These are phyloP conservation scores for Trichopria drosophilae DNA, from an alignment of 2,888 invertebrate genomes.

Conservation along the genomic window DNA sequence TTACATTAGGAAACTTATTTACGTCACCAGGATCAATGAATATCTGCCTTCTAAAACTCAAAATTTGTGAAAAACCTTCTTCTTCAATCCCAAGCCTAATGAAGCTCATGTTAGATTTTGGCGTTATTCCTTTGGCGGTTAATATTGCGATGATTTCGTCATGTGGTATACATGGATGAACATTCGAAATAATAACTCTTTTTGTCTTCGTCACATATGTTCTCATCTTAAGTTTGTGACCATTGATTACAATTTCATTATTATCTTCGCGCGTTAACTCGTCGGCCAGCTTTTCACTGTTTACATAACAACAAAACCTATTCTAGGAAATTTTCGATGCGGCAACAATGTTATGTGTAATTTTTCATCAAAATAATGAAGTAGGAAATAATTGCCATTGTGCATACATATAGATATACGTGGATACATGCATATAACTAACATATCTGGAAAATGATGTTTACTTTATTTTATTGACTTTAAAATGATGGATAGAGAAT, in stretches of 20 bases:
- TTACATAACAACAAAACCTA: no score
- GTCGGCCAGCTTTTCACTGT: not conserved
- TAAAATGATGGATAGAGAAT: no score
- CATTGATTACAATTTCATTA: not conserved
- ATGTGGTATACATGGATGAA: not conserved
- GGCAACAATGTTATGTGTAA: no score
- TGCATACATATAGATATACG: no score
- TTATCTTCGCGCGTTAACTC: not conserved
- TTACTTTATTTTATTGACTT: no score
- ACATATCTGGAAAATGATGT: no score
- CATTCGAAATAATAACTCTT: not conserved
- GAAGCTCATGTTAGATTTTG: not conserved
- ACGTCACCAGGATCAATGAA: constrained; percentile 2
- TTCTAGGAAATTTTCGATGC: no score
- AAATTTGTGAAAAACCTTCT: not conserved
- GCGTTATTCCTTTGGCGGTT: not conserved
- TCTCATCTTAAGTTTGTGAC: not conserved
- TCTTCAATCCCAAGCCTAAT: not conserved
- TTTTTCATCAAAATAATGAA: no score
- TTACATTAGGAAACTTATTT: not conserved
- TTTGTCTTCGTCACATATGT: not conserved
- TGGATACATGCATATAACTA: no score
- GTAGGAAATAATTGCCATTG: no score
- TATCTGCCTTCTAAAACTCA: not conserved
- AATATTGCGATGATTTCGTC: not conserved